Conservation (phyloP, 1,140 invertebrate genomes). For the Carcinoscorpius rotundicauda region DNA sequence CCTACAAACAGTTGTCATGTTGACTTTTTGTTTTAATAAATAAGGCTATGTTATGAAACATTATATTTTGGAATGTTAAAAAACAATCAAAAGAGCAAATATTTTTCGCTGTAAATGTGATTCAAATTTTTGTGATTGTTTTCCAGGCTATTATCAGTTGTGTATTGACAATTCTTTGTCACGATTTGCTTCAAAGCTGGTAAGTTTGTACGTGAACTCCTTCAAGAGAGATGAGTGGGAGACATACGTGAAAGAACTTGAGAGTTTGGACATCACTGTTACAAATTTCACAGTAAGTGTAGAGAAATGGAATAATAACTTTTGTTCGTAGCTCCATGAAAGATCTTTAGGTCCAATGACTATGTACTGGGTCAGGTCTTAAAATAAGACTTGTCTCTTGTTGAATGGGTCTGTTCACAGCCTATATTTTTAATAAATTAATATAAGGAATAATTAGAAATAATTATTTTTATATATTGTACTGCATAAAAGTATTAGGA, state of each 20-base stretch:
- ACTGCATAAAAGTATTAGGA: too few relatives aligned
- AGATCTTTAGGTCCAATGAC: background rate
- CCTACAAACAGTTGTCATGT: too few relatives aligned
- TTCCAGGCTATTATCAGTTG: slow-evolving; percentile 54
- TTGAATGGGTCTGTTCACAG: too few relatives aligned
- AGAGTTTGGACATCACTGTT: slow-evolving; percentile 72
- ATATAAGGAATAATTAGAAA: too few relatives aligned
- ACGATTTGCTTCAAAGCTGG: slow-evolving; percentile 76
- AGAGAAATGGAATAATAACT: background rate
- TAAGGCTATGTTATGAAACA: too few relatives aligned
- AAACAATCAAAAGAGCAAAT: background rate
- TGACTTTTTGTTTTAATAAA: too few relatives aligned
- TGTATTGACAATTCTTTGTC: slow-evolving; percentile 94
- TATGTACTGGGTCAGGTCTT: slow-evolving; percentile 2
- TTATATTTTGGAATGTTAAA: too few relatives aligned
- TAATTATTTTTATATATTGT: too few relatives aligned
- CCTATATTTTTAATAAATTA: too few relatives aligned
- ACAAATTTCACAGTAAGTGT: slow-evolving; percentile 63
- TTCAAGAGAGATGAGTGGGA: slow-evolving; percentile 89
- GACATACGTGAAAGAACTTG: slow-evolving; percentile 75
- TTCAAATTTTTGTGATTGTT: slow-evolving; percentile 11
- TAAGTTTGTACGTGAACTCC: slow-evolving; percentile 86
- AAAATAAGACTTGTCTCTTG: background rate
- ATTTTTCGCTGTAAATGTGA: slow-evolving; percentile 1
- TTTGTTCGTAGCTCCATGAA: background rate